Conservation (phyloP, 2,797 vertebrate species). For the Crypturellus tataupa region DNA sequence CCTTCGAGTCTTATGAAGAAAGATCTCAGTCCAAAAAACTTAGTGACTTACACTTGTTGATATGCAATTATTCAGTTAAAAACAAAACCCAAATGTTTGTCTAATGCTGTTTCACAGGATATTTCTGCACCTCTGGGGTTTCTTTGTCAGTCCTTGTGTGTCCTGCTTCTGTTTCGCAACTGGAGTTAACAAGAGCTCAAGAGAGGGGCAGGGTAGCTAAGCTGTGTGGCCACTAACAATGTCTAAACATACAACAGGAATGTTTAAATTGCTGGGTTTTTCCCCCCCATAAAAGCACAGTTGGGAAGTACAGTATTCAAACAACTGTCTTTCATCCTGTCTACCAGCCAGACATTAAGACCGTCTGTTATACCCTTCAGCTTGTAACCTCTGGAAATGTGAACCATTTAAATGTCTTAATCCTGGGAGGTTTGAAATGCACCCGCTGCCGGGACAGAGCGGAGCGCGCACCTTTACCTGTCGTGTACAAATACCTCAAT, state of each 20-base stretch:
- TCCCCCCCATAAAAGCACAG: not conserved
- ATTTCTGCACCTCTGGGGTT: conserved; percentile 42
- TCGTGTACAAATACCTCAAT: not conserved
- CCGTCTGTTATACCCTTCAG: not conserved
- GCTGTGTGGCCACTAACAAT: not conserved
- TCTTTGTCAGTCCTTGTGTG: not conserved
- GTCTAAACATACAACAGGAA: not conserved
- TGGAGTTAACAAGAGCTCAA: not conserved
- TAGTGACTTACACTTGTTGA: not conserved
- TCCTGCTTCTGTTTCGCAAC: conserved; percentile 10
- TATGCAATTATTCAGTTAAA: conserved; percentile 12
- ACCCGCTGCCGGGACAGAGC: not conserved
- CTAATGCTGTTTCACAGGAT: conserved; percentile 27
- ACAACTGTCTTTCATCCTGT: not conserved
- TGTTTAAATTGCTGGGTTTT: not conserved
- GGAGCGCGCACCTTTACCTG: not conserved
- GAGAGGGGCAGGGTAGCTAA: conserved; percentile 40
- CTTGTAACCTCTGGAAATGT: not conserved
- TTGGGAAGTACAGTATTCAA: conserved; percentile 3
- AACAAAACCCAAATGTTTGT: not conserved
- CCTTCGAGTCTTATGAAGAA: not conserved
- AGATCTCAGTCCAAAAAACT: not conserved
- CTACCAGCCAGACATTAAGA: conserved; percentile 14
- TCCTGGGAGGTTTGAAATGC: not conserved
- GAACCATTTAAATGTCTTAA: not conserved